Evolutionary conservation across 2,113 vertebrate species (phyloP).

Genomic region (Dicerorhinus sumatrensis): DNA sequence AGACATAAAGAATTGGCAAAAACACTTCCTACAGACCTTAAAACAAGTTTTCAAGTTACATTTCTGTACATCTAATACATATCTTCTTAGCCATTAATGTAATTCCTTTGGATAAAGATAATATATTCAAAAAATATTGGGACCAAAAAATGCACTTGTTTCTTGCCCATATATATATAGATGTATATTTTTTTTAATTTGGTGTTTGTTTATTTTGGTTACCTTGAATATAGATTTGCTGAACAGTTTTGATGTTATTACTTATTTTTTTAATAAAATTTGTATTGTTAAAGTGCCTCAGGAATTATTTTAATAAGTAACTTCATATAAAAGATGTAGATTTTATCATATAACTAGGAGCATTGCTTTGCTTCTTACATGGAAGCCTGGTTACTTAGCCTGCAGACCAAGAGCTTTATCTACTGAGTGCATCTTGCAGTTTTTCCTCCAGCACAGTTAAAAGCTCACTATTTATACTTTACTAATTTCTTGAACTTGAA

Average conservation of each 20-base stretch:
- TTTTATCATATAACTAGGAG: conserved; percentile 19
- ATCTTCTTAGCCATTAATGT: conserved; percentile 76
- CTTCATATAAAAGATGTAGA: conserved; percentile 37
- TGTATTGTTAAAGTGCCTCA: conserved; percentile 71
- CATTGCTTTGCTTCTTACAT: conserved; percentile 46
- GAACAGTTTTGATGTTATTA: conserved; percentile 79
- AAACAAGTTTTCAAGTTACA: conserved; percentile 63
- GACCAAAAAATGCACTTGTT: conserved; percentile 82
- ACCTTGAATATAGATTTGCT: conserved; percentile 78
- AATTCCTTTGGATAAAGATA: conserved; percentile 81
- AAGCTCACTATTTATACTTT: conserved; percentile 28
- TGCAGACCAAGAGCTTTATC: background rate
- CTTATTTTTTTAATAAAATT: conserved; percentile 84
- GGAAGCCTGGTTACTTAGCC: conserved; percentile 19
- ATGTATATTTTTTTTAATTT: conserved; percentile 81
- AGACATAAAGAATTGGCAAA: conserved; percentile 55
- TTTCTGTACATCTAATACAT: conserved; percentile 66
- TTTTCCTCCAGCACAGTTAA: conserved; percentile 46
- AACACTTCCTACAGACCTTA: conserved; percentile 51
- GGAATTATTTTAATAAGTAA: conserved; percentile 71
- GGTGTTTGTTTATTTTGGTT: conserved; percentile 83
- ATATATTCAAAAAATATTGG: conserved; percentile 81
- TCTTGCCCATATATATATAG: conserved; percentile 71
- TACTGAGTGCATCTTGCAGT: background rate
- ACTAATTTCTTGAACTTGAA: conserved; percentile 45